phyloP scores from a whole-genome alignment of 2,113 vertebrate genomes.

The Synodontis membranacea region DNA sequence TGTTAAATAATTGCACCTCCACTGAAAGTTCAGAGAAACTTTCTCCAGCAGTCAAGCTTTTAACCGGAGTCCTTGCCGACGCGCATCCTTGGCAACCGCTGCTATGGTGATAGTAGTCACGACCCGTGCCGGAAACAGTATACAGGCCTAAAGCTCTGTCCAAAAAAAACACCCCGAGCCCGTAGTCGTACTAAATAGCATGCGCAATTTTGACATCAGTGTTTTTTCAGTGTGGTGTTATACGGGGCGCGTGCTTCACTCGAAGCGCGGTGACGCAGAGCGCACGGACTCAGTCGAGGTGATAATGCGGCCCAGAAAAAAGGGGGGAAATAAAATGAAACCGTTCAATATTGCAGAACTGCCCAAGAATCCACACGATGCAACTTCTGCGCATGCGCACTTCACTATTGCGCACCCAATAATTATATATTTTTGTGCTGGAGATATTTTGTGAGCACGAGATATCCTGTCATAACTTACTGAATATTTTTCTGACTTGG shows the following conservation, averaged over 20 bases:
- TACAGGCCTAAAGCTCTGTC: constrained; percentile 36
- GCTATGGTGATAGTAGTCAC: constrained; percentile 66
- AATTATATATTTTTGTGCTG: not conserved
- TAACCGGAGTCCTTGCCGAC: constrained; percentile 60
- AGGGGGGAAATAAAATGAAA: not conserved
- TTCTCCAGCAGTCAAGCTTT: constrained; percentile 49
- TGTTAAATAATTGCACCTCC: constrained; percentile 37
- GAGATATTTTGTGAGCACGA: not conserved
- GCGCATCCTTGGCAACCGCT: constrained; percentile 67
- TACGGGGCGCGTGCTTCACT: not conserved
- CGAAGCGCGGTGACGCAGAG: not conserved
- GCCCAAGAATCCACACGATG: not conserved
- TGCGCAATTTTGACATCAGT: not conserved
- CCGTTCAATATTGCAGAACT: too few relatives aligned
- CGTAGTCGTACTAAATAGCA: too few relatives aligned
- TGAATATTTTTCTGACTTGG: not conserved
- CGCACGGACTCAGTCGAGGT: not conserved
- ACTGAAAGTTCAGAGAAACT: constrained; percentile 59
- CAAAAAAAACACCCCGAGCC: too few relatives aligned
- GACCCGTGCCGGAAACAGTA: constrained; percentile 64
- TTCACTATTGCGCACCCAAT: not conserved
- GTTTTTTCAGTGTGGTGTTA: not conserved
- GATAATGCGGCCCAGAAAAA: too few relatives aligned
- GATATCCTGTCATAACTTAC: not conserved
- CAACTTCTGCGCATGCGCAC: not conserved